Evolutionary conservation across 2,888 invertebrate genomes (phyloP), one percentile per base, ranked within the genome.

Genomic region (Nephrotoma guestfalica): DNA sequence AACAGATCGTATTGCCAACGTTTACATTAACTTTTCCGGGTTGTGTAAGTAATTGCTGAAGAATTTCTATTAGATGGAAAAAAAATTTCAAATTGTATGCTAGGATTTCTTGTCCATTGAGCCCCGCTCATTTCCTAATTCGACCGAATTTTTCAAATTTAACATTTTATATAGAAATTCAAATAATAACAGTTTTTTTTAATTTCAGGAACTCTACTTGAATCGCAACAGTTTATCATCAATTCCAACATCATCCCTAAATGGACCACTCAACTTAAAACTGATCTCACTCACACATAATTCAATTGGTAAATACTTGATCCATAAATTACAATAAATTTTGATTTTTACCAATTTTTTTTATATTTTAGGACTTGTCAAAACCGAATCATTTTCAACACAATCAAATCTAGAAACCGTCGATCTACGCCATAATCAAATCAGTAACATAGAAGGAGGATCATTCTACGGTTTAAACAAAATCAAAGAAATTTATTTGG

Each of bases 211-310:
- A 90, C 92, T 98, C 86, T 94, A 95, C 89, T 92, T 98, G 89
- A 96, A 97, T 90, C 93, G 95, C 87, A 98, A 98, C 91, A 95
- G 95, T 90, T 93, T 98, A 88, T 94, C 93, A 83, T 91, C 92
- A 11, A 94, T 97, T 42, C 97, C 97, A 13, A 95, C 95, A 42
- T 93, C 94, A 51, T 96, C 97, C 0, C 91, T 97, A 40, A 96
- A 97, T 90, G 97, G 97, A 47, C 97, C 97, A 7, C 94, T 93
- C 89, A 93, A 94, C 41, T 92, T 97, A 87, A 94, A 94, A 90
- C 92, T 95, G 87, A 92, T 98, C 45, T 95, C 96, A 0, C 91
- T 97, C 87, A 93, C 94, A 88, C 93, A 94, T 89, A 98, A 98
- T 90, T 93, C 95, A 90, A 97, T 97, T 90, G 95, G 97, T 97